Evolutionary conservation across 2,113 vertebrate species (phyloP), one percentile per base, ranked within the genome.

Genomic region (Silurus meridionalis): DNA sequence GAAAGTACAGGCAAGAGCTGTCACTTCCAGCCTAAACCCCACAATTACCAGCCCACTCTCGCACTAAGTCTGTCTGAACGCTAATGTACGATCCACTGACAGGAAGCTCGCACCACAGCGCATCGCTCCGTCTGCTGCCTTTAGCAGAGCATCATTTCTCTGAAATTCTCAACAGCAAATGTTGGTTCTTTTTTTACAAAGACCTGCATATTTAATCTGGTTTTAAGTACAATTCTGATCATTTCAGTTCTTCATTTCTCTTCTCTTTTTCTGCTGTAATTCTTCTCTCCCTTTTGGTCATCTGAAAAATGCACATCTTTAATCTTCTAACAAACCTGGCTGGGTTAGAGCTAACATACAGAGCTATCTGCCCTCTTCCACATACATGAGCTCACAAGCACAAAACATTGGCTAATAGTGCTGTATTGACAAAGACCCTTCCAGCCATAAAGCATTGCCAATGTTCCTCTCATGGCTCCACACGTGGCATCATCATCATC

Each of bases 21-120:
- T 88, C 84, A 84, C 46, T 23, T 88, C 72, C 53, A 55, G 57
- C 88, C 80, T 86, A 25, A 78, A 50, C 78, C 37, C 83, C 83
- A 80, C 48, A 83, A 84, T 80, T 72, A 58, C 25, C 28, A 13
- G 67, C 61, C 57, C 48, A 55, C 58, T 46, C 60, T 83, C 21
- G 23, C 17, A 52, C 37, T 79, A 82, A 58, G 52, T 19, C 50
- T 58, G 82, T 28, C n/a, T 67, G 37, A 37, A 21, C 2, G 7
- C 15, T 69, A 83, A 53, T 58, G 64, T 61, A 15, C 7, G 5
- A 28, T 23, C 63, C 52, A 50, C 55, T 63, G 55, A 72, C 15
- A 69, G 63, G 74, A 50, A 71, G 48, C 15, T 80, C 61, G 37
- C 25, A 53, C 8, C 0, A 25, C 57, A 14, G n/a, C 14, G 69